phyloP scores from a whole-genome alignment of 1,140 invertebrate genomes.

The Drosophila micromelanica region DNA sequence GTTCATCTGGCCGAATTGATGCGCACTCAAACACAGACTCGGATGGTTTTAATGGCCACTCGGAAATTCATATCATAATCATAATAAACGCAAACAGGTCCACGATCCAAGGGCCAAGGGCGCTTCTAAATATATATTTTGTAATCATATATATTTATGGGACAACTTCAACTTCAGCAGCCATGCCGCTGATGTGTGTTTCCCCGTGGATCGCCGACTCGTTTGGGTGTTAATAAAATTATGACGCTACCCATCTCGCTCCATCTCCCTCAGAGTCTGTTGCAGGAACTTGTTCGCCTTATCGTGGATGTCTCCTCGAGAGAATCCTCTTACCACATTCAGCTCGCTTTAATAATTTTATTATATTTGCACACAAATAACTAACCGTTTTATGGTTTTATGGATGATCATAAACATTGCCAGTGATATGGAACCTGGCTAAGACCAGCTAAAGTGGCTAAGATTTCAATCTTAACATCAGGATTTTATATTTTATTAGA shows the following conservation, averaged over 20 bases:
- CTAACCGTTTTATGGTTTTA: conserved; percentile 60
- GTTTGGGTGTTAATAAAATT: conserved; percentile 77
- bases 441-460: conserved; percentile 44
- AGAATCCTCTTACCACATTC: conserved; percentile 66
- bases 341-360: conserved; percentile 75
- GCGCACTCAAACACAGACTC: conserved; percentile 34
- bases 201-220: conserved; percentile 26
- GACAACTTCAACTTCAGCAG: conserved; percentile 65
- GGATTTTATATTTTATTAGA: too few relatives aligned
- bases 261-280: conserved; percentile 23
- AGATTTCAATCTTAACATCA: background rate
- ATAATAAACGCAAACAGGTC: conserved; percentile 70
- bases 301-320: conserved; percentile 48
- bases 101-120: conserved; percentile 18
- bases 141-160: conserved; percentile 81
- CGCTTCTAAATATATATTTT: conserved; percentile 71
- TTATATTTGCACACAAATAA: conserved; percentile 77
- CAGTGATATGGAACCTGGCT: conserved; percentile 32
- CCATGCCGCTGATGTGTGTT: conserved; percentile 4
- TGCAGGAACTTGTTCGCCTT: conserved; percentile 42
- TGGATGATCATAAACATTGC: conserved; percentile 60
- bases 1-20: conserved; percentile 78
- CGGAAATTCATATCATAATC: conserved; percentile 75
- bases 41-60: conserved; percentile 45
- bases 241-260: conserved; percentile 50